Evolutionary conservation across 1,140 invertebrate genomes (phyloP), one percentile per base, ranked within the genome.

Genomic region (Chlorops oryzae): DNA sequence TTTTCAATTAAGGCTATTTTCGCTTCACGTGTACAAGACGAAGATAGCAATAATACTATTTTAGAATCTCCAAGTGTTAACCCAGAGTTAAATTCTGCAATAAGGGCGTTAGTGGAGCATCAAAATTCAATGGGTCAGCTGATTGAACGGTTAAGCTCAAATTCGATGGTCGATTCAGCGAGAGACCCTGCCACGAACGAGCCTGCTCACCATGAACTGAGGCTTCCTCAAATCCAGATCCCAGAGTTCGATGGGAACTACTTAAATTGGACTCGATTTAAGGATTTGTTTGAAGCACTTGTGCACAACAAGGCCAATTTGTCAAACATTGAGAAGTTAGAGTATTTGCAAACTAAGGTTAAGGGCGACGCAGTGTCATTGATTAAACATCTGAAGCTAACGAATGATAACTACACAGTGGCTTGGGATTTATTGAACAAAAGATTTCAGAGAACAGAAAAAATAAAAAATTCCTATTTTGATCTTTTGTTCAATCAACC

Each of bases 171-270:
- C n/a, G n/a, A n/a, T n/a, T n/a, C n/a, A n/a, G n/a, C n/a, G n/a
- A n/a, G n/a, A n/a, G n/a, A n/a, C n/a, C n/a, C n/a, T n/a, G n/a
- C n/a, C n/a, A n/a, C n/a, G n/a, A n/a, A n/a, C n/a, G n/a, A n/a
- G n/a, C n/a, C n/a, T n/a, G n/a, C n/a, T n/a, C n/a, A 21, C 5
- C 37, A 39, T 20, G 13, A 39, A 39, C 18, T 39, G 6, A 6
- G 42, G 18, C 24, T 44, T 27, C 42, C 24, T 25, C 42, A 24
- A 2, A 44, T 27, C 6, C 23, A 27, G 18, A 24, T 27, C 20
- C 42, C 42, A 27, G 42, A 44, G 24, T 44, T 44, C 18, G 23
- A 44, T 44, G 42, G n/a, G 5, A 17, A 17, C 9, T 35, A 35
- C 18, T 13, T 15, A 13, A 17, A 35, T 13, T 35, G 34, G 34